Evolutionary conservation across 2,797 vertebrate species (phyloP), one percentile per base, ranked within the genome.

Genomic region (Capromys pilorides): DNA sequence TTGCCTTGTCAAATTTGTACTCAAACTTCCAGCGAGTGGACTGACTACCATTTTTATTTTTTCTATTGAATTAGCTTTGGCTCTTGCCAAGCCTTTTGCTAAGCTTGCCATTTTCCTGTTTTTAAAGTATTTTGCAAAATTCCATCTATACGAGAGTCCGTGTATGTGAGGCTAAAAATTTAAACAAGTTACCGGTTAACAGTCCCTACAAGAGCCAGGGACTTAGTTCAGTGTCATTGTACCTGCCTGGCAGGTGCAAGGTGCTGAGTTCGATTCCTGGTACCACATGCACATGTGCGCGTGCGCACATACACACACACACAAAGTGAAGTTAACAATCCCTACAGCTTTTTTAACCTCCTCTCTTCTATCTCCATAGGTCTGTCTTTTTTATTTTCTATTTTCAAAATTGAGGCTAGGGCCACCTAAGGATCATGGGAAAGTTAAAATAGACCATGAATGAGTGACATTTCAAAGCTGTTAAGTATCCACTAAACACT

Each of bases 361-460:
- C 26, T n/a, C 26, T n/a, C 49, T 49, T 88, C 73, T 45, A 54
- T 49, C 28, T 33, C 90, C 54, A n/a, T 51, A 84, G 33, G 59
- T 69, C 14, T 59, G 13, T 77, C 54, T 36, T 59, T 93, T 90
- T 92, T 84, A 31, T 69, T 96, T 92, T 92, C 73, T 84, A 61
- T 45, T 95, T 95, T 92, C 66, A 85, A 87, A 90, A 93, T 90
- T 62, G 61, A 94, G 49, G 33, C 21, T 14, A 54, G n/a, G 33
- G 4, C 21, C 45, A 93, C 62, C 77, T 62, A 54, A 61, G 49
- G 92, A 81, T 83, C 61, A 59, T 6, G 1, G 24, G 51, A 82
- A 69, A 80, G 14, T 57, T 75, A 24, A 87, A 86, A 33, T 18
- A 14, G 22, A 9, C 3, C 11, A 1, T 54, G 10, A 45, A 69